Base-by-base conservation (phyloP, 2,797 vertebrate genomes). In the Microhierax caerulescens region DNA sequence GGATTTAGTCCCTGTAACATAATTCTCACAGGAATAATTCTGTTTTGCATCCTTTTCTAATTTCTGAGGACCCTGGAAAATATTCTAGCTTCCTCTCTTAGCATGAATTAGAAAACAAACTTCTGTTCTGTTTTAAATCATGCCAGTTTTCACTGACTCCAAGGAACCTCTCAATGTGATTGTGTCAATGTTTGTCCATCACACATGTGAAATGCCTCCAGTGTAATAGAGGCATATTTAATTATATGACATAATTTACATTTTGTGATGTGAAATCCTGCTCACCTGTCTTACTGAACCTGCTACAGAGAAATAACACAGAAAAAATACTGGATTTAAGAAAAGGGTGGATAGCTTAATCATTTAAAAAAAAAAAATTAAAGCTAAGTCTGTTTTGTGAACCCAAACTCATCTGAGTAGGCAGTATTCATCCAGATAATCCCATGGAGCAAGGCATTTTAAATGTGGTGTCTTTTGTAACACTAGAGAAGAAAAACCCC, bases 401-500 rank as follows among this genome's bases (percentile, higher is more conserved):
- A 76, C 18, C 3, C 11, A 90, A 45, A 68, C 37, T 78, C 30
- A 27, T 11, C 16, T 54, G 13, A 77, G 25, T 41, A 50, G 32
- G 25, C 14, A 41, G 5, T 37, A 34, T 65, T 65, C 7, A 56
- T 82, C 30, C 67, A 73, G 13, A 27, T 54, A 56, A 56, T 75
- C 25, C 28, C 14, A 30, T 5, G 18, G 32, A 73, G 22, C 8
- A 61, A 82, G 16, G 19, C 9, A 50, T 74, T 69, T 85, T 70
- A 73, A 32, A 2, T 47, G 32, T 50, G 4, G 1, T 54, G 83
- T 85, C 16, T 69, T 65, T 76, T 48, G 13, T 14, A 82, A 36
- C 16, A 27, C 16, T 61, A 6, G 6, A 25, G 2, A 2, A 0
- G 0, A 41, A 34, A 54, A 30, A 3, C 0, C 1, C 4, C 3